A percentile compares a stretch with the other conserved stretches of the same genome.
phyloP scores from a whole-genome alignment of 1,140 invertebrate species.

The Phymorhynchus buccinoides region DNA sequence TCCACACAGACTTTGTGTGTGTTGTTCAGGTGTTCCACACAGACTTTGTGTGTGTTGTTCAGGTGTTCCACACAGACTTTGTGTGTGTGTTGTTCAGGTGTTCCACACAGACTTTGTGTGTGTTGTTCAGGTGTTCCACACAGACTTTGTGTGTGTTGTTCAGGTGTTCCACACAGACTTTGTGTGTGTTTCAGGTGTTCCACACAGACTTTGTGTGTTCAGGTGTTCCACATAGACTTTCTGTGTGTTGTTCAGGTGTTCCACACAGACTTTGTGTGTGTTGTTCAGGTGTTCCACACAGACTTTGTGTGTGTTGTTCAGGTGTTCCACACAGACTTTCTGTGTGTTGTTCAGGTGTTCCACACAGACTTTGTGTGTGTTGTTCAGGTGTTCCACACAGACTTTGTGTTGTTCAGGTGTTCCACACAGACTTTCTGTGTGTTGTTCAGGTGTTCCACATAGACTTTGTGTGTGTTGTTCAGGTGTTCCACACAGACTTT shows the following conservation, averaged over 20 bases:
- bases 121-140: conserved; percentile 97
- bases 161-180: conserved; percentile 99
- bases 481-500: conserved; percentile 99
- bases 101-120: conserved; percentile 99
- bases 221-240: conserved; percentile 99
- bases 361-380: conserved; percentile 99
- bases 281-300: conserved; percentile 97
- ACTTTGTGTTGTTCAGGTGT: conserved; percentile 98
- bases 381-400: conserved; percentile 98
- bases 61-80: conserved; percentile 99
- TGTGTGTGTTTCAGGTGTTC: conserved; percentile 95
- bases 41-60: too few species aligned
- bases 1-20: conserved; percentile 99
- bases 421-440: conserved; percentile 99
- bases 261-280: conserved; percentile 99
- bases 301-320: too few species aligned
- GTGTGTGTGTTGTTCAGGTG: too few species aligned
- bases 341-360: too few species aligned
- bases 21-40: conserved; percentile 98
- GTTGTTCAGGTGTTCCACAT: conserved; percentile 98
- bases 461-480: too few species aligned
- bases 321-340: conserved; percentile 99
- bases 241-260: too few species aligned
- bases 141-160: too few species aligned
- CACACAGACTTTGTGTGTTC: conserved; percentile 99